These are phyloP conservation scores for Upupa epops DNA, from an alignment of 2,113 vertebrate genomes.

Conservation along the genomic window DNA sequence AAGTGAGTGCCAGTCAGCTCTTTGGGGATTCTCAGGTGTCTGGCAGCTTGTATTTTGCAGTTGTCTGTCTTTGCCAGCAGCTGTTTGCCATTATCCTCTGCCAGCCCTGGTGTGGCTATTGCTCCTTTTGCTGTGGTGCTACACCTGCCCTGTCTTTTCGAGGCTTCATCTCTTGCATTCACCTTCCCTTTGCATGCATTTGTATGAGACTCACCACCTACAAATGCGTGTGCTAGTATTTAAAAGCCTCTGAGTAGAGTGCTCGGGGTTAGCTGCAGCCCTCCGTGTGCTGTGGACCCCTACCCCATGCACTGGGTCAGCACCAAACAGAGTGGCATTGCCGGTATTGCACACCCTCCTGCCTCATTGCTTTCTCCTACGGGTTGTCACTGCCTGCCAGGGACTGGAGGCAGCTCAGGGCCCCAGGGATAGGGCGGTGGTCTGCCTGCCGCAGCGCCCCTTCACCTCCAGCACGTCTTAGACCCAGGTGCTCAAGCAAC, in stretches of 20 bases:
- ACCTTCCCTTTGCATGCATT: neutral
- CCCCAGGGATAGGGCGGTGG: neutral
- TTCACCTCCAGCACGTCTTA: fast-evolving
- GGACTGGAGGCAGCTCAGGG: neutral
- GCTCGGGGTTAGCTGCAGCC: neutral
- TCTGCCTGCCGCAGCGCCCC: neutral
- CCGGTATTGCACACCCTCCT: fast-evolving
- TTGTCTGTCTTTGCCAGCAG: neutral
- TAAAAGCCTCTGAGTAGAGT: neutral
- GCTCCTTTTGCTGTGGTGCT: neutral
- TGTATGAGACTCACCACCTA: fast-evolving
- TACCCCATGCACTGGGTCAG: neutral
- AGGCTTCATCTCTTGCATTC: neutral
- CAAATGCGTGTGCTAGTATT: fast-evolving
- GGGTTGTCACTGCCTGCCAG: neutral
- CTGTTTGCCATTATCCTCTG: neutral
- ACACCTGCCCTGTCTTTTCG: neutral
- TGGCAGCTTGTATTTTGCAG: neutral
- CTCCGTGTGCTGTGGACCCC: neutral
- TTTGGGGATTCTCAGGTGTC: neutral
- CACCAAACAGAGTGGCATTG: neutral
- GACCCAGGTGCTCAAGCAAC: neutral
- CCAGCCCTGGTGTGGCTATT: neutral
- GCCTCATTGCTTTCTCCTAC: neutral
- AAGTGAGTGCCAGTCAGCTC: neutral